Evolutionary conservation across 2,888 invertebrate genomes (phyloP).

Genomic region (Drosophila cracens): DNA sequence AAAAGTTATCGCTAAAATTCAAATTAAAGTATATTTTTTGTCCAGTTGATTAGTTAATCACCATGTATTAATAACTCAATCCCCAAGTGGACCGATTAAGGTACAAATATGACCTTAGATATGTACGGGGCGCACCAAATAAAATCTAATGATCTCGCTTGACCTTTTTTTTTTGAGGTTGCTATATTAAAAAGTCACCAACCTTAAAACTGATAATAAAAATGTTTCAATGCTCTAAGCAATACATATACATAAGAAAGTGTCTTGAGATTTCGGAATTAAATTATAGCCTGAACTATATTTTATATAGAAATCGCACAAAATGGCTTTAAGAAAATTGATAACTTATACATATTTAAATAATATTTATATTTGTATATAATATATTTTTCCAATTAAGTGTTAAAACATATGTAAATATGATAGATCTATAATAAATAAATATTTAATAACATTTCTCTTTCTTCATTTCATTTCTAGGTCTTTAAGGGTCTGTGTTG

Average conservation of each 20-base stretch:
- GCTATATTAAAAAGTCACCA: conserved; percentile 1
- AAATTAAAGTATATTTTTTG: conserved; percentile 9
- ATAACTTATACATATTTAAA: background rate
- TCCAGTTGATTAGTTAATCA: conserved; percentile 36
- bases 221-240: background rate
- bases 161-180: conserved; percentile 9
- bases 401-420: background rate
- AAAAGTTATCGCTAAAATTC: conserved; percentile 21
- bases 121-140: conserved; percentile 11
- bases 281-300: background rate
- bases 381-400: background rate
- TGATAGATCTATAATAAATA: background rate
- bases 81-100: conserved; percentile 49
- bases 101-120: conserved; percentile 34
- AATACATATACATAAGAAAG: background rate
- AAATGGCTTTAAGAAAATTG: background rate
- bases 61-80: conserved; percentile 25
- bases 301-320: background rate
- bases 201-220: background rate
- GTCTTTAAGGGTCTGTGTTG: too few relatives aligned
- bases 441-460: background rate
- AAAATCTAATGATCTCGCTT: conserved; percentile 14
- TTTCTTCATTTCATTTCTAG: background rate
- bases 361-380: background rate
- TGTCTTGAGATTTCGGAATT: background rate